Evolutionary conservation across 2,113 vertebrate genomes (phyloP).

Genomic region (Pipa parva): DNA sequence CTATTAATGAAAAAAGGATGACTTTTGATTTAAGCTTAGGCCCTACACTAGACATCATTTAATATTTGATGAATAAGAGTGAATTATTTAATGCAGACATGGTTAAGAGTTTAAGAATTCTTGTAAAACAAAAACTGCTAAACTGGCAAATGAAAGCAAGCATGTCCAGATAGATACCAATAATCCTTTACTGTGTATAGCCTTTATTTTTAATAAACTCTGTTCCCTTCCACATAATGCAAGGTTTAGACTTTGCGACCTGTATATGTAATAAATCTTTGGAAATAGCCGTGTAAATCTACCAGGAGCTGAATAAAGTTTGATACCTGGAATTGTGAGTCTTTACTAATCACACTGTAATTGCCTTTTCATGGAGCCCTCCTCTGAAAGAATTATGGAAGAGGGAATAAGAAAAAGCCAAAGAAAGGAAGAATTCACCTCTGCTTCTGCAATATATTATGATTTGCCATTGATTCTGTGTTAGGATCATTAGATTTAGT

Average conservation of each 20-base stretch:
- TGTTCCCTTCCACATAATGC: conserved; percentile 53
- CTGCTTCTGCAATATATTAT: conserved; percentile 36
- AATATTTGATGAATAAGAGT: not conserved
- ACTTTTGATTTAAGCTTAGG: too few species aligned
- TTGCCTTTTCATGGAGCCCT: conserved; percentile 39
- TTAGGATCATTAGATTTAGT: conserved; percentile 42
- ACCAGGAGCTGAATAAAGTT: conserved; percentile 35
- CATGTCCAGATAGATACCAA: conserved; percentile 7
- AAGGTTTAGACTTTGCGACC: conserved; percentile 49
- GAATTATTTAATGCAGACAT: not conserved
- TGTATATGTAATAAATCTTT: conserved; percentile 45
- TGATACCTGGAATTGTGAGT: conserved; percentile 7
- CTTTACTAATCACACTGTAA: conserved; percentile 40
- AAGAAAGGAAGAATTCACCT: conserved; percentile 35
- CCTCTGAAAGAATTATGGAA: conserved; percentile 32
- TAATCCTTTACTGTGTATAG: conserved; percentile 45
- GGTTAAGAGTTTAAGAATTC: not conserved
- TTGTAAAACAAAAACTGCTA: conserved; percentile 26
- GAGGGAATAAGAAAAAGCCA: conserved; percentile 20
- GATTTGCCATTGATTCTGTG: conserved; percentile 40
- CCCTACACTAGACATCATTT: too few species aligned
- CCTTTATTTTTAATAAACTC: conserved; percentile 57
- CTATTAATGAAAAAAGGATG: not conserved
- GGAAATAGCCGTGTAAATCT: conserved; percentile 50
- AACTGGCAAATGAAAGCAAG: conserved; percentile 24